Conservation (phyloP, 1,140 invertebrate genomes). For the Euwallacea similis region DNA sequence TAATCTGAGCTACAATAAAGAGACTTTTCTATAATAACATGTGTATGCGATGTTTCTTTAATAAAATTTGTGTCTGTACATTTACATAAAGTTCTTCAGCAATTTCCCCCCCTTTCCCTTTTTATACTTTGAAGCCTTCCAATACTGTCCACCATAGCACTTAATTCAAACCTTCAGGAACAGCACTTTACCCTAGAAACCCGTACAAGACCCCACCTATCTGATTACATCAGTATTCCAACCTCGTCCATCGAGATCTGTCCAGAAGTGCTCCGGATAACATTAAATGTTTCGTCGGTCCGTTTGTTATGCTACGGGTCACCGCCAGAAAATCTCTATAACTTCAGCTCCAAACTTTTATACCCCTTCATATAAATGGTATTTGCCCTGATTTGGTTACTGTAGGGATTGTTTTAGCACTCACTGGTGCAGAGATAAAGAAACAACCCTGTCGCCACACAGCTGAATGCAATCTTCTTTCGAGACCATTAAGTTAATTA, state of each 20-base stretch:
- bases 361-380: background rate
- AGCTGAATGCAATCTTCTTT: slow-evolving; percentile 55
- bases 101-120: too few relatives aligned
- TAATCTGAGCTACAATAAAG: too few relatives aligned
- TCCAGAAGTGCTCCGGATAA: slow-evolving; percentile 43
- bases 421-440: slow-evolving; percentile 49
- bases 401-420: too few relatives aligned
- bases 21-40: too few relatives aligned
- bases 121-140: too few relatives aligned
- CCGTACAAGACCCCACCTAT: slow-evolving; percentile 10
- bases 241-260: slow-evolving; percentile 40
- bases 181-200: too few relatives aligned
- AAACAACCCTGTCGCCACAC: slow-evolving; percentile 53
- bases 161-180: too few relatives aligned
- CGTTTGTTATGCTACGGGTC: slow-evolving; percentile 43
- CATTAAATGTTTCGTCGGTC: slow-evolving; percentile 38
- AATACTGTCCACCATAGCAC: too few relatives aligned
- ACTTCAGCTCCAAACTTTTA: slow-evolving; percentile 12
- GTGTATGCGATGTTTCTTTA: too few relatives aligned
- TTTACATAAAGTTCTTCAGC: too few relatives aligned
- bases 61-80: too few relatives aligned
- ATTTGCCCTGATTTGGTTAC: slow-evolving; percentile 1
- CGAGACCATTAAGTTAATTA: slow-evolving; percentile 56
- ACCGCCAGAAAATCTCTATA: slow-evolving; percentile 17
- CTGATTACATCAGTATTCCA: slow-evolving; percentile 48